A percentile compares a stretch with the other conserved stretches of the same genome.
These are phyloP conservation scores for Stigmatopora nigra DNA, from an alignment of 2,113 vertebrate genomes.

Conservation along the genomic window DNA sequence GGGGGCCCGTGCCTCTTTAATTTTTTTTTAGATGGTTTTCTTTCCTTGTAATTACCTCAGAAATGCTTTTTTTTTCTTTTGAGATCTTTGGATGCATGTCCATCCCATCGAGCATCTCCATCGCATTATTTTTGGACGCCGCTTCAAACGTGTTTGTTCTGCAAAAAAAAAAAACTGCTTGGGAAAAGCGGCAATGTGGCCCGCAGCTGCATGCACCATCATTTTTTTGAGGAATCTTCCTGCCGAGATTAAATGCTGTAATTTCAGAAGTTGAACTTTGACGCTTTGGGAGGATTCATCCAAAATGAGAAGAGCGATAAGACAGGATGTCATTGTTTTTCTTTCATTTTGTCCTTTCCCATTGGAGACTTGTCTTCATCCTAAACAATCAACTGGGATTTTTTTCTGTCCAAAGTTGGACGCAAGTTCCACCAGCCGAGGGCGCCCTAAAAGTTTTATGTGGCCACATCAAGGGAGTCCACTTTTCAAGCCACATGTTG, in stretches of 20 bases:
- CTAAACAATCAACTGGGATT: slow-evolving; percentile 17
- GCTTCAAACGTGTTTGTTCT: slow-evolving; percentile 41
- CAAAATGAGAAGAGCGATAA: slow-evolving; percentile 6
- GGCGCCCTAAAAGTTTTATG: slow-evolving; percentile 7
- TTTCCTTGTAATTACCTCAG: slow-evolving; percentile 36
- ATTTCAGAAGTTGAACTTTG: neutral
- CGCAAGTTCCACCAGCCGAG: slow-evolving; percentile 18
- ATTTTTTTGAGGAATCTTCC: slow-evolving; percentile 2
- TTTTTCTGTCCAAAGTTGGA: slow-evolving; percentile 16
- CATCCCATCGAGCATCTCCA: slow-evolving; percentile 74
- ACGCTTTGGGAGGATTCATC: slow-evolving; percentile 1
- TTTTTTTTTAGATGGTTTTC: slow-evolving; percentile 36
- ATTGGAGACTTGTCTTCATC: slow-evolving; percentile 13
- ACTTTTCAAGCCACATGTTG: slow-evolving; percentile 7
- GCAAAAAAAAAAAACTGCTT: no score
- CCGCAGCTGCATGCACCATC: slow-evolving; percentile 22
- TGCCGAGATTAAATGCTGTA: neutral
- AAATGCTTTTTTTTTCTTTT: slow-evolving; percentile 44
- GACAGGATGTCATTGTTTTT: slow-evolving; percentile 7
- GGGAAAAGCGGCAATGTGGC: slow-evolving; percentile 43
- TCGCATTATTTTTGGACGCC: slow-evolving; percentile 53
- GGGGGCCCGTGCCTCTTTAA: slow-evolving; percentile 61
- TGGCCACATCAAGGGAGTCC: slow-evolving; percentile 25
- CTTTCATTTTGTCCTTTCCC: slow-evolving; percentile 15
- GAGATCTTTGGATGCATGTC: slow-evolving; percentile 68